Base-by-base conservation (phyloP, 2,113 vertebrate species). In the Typhlomys cinereus region DNA sequence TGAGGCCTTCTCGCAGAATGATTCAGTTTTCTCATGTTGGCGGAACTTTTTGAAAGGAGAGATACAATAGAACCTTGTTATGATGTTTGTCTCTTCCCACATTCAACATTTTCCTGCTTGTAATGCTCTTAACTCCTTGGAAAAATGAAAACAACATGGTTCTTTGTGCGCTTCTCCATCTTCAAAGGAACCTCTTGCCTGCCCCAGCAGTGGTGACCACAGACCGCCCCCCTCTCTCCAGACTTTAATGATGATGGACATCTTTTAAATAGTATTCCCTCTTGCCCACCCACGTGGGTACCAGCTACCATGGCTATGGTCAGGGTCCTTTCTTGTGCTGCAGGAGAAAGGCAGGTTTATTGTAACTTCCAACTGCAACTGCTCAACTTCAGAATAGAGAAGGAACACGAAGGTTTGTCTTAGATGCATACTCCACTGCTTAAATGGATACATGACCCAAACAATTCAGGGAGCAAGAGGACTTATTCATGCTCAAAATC, bases 91-190 rank as follows among this genome's bases (percentile, higher is more conserved):
- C 85, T 95, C 48, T 73, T 92, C 54, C 86, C 66, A 44, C 31
- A 82, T 87, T 81, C 52, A 75, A 82, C 75, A 62, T 93, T 93
- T 82, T 73, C 62, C 89, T 95, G 86, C 54, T 44, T 91, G 17
- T 94, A 87, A 79, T 46, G 11, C 89, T 81, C 67, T 52, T 36
- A 23, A 50, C 82, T 93, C 73, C 93, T 95, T 89, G 76, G n/a
- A 94, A 78, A 95, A 95, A 95, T 74, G 84, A 94, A 92, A 94
- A 92, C 95, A 94, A 20, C 36, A 86, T 85, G 57, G 64, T n/a
- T 57, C 89, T 71, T 70, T 71, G 21, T 20, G n/a, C 50, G 61
- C 74, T 74, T 93, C 67, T 93, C 54, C 25, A 20, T 73, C 84
- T 95, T 96, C 94, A 88, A 92, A 96, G 89, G 41, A 62, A 71